Evolutionary conservation across 2,113 vertebrate species (phyloP).

Genomic region (Lepus timidus): DNA sequence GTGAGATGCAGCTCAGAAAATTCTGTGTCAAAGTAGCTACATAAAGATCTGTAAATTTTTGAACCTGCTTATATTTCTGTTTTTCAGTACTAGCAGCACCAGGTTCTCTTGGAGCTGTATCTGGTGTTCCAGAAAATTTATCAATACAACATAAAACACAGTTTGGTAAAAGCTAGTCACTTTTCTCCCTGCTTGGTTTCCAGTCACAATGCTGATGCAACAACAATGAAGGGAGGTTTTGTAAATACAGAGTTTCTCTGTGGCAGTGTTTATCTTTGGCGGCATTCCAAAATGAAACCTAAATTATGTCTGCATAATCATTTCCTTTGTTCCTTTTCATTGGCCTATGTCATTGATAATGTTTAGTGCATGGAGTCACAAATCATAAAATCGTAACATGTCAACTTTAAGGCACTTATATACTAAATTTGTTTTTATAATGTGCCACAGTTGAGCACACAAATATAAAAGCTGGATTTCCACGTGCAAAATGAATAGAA

Average conservation of each 20-base stretch:
- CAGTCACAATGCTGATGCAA: neutral
- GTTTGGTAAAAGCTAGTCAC: neutral
- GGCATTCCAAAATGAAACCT: slow-evolving; percentile 49
- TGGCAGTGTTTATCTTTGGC: slow-evolving; percentile 11
- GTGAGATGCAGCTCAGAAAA: neutral
- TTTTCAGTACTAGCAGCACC: neutral
- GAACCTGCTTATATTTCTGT: neutral
- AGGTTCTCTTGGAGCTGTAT: neutral
- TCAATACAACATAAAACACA: neutral
- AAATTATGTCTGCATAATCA: slow-evolving; percentile 30
- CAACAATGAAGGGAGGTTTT: neutral
- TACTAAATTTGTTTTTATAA: neutral
- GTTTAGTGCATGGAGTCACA: slow-evolving; percentile 16
- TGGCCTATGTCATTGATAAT: neutral
- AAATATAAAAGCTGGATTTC: slow-evolving; percentile 38
- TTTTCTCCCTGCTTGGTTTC: neutral
- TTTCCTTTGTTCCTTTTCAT: slow-evolving; percentile 56
- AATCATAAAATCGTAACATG: slow-evolving; percentile 43
- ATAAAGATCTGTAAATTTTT: neutral
- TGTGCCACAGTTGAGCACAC: neutral
- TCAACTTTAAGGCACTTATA: slow-evolving; percentile 26
- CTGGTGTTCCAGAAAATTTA: neutral
- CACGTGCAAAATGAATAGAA: neutral
- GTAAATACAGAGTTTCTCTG: neutral
- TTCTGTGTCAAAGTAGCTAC: slow-evolving; percentile 1